phyloP scores from a whole-genome alignment of 1,140 invertebrate species.

The Liolophura sinensis region DNA sequence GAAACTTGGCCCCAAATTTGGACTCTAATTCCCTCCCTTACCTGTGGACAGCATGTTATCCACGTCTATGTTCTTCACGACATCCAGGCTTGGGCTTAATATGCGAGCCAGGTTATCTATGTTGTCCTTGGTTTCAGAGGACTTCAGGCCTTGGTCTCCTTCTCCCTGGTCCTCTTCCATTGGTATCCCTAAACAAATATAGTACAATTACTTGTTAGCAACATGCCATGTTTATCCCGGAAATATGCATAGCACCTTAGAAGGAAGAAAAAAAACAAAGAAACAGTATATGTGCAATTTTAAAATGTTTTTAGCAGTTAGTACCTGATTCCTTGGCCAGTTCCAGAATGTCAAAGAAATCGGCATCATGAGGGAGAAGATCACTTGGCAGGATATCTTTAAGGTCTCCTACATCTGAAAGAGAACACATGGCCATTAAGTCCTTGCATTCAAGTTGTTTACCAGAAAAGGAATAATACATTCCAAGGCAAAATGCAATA shows the following conservation, averaged over 20 bases:
- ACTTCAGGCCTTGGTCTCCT: slow-evolving; percentile 10
- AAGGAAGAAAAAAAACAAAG: not conserved
- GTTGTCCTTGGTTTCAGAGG: slow-evolving; percentile 19
- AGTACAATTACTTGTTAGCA: not conserved
- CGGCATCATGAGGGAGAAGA: slow-evolving; percentile 67
- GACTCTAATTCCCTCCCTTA: slow-evolving; percentile 13
- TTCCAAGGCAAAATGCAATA: no score
- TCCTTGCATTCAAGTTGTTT: no score
- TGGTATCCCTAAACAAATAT: slow-evolving; percentile 3
- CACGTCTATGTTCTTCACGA: slow-evolving; percentile 30
- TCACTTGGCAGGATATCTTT: slow-evolving; percentile 68
- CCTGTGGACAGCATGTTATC: slow-evolving; percentile 30
- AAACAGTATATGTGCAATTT: not conserved
- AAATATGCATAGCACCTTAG: not conserved
- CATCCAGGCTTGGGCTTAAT: slow-evolving; percentile 20
- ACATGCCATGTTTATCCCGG: not conserved
- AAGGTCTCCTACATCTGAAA: slow-evolving; percentile 66
- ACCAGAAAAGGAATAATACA: no score
- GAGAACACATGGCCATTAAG: not conserved
- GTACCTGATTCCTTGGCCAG: slow-evolving; percentile 65
- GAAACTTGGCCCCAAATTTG: no score
- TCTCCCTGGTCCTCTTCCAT: slow-evolving; percentile 13
- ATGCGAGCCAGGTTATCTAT: slow-evolving; percentile 35
- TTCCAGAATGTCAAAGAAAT: slow-evolving; percentile 72
- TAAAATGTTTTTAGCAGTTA: no score